Base-by-base conservation (phyloP, 2,797 vertebrate species). In the Danio albolineatus region DNA sequence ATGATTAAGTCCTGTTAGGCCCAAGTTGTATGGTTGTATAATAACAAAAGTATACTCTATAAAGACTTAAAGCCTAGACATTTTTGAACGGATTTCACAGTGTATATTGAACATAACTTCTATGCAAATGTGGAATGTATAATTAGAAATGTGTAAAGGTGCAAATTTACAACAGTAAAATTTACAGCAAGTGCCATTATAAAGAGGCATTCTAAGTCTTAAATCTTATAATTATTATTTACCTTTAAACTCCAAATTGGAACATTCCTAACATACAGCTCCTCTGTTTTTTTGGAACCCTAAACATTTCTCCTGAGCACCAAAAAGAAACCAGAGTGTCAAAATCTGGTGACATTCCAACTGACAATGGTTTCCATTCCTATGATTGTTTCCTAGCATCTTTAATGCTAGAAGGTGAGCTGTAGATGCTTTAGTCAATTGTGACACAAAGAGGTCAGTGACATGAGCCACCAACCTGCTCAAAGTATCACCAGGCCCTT, bases 341-440 rank as follows among this genome's bases (percentile, higher is more conserved):
- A 7, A 36, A 53, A 57, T 17, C 8, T n/a, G 14, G 7, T 56
- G n/a, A n/a, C 54, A 8, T 57, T 57, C n/a, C 3, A 19, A 56
- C 54, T 36, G 19, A 10, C 17, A 28, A 14, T 46, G 41, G 10
- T 16, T 53, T n/a, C 13, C n/a, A 16, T 38, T 38, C 9, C 43
- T 59, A 13, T 36, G 16, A 53, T 28, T 7, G n/a, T 54, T 9
- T n/a, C 3, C 3, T 53, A 21, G 59, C 36, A 19, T 64, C 14
- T 61, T 41, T 43, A 75, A 43, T 16, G 28, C 1, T 28, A 28
- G 21, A 13, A 49, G 7, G 13, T 53, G 13, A 17, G n/a, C 16
- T 61, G 28, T 16, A 2, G 36, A 65, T n/a, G 49, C 48, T 76
- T 64, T 48, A 65, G 9, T 56, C 49, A 76, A 67, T n/a, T 38